Evolutionary conservation across 92 coral and sea anemone genomes (phyloP).

Genomic region (Ricordea florida): DNA sequence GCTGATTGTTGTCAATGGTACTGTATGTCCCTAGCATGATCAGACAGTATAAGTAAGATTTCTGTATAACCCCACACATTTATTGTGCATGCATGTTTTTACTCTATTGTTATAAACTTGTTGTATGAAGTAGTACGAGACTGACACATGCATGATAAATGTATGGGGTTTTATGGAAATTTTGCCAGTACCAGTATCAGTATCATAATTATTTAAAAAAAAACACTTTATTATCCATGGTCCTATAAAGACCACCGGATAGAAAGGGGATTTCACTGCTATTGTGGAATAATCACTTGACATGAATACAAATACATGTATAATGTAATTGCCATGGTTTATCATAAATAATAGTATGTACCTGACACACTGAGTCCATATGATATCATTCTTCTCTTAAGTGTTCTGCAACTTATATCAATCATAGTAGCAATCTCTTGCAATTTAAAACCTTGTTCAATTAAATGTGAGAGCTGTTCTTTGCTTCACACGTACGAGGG

Average conservation of each 20-base stretch:
- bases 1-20: slow-evolving; percentile 14
- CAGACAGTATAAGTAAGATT: not conserved
- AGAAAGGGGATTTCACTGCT: slow-evolving; percentile 1
- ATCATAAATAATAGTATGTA: slow-evolving; percentile 10
- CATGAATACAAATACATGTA: slow-evolving; percentile 3
- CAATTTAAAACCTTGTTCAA: no score
- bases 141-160: not conserved
- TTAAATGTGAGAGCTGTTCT: slow-evolving; percentile 6
- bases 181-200: not conserved
- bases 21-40: slow-evolving; percentile 29
- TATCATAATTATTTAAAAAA: not conserved
- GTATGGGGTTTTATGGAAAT: not conserved
- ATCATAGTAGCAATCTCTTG: slow-evolving; percentile 12
- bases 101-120: not conserved
- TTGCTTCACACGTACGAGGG: slow-evolving; percentile 9
- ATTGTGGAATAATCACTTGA: slow-evolving; percentile 7
- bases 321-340: slow-evolving; percentile 2
- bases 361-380: slow-evolving; percentile 19
- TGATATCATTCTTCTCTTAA: slow-evolving; percentile 13
- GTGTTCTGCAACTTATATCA: slow-evolving; percentile 9
- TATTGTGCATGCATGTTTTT: not conserved
- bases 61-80: not conserved
- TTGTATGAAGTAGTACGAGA: not conserved
- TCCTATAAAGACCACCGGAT: slow-evolving; percentile 9
- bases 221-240: slow-evolving; percentile 6